Evolutionary conservation across 2,113 vertebrate genomes (phyloP).

Genomic region (Aramus guarauna): DNA sequence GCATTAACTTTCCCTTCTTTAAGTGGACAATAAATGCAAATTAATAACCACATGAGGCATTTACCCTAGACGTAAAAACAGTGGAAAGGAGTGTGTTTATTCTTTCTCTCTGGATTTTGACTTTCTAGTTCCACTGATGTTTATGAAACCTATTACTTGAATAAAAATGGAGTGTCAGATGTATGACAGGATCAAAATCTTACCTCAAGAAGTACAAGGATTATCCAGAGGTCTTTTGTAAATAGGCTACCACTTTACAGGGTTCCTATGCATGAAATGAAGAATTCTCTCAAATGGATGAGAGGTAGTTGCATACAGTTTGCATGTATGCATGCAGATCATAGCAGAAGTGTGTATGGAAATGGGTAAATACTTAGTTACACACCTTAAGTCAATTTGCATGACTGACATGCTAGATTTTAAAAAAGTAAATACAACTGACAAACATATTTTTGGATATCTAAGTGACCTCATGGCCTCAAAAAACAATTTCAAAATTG

Average conservation of each 20-base stretch:
- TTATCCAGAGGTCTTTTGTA: background rate
- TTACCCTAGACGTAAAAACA: background rate
- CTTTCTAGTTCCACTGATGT: background rate
- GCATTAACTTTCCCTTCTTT: background rate
- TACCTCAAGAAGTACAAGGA: background rate
- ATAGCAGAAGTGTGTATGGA: background rate
- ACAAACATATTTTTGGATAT: background rate
- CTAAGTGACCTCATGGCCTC: background rate
- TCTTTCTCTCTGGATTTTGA: background rate
- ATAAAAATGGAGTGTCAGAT: background rate
- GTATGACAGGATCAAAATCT: background rate
- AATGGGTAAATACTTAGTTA: background rate
- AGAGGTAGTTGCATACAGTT: background rate
- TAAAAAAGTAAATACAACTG: background rate
- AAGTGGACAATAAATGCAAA: background rate
- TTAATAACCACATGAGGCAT: background rate
- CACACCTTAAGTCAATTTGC: background rate
- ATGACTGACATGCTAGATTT: background rate
- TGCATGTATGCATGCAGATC: background rate
- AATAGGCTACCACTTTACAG: background rate
- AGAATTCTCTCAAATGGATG: background rate
- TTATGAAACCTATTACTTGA: background rate
- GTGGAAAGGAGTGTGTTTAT: background rate
- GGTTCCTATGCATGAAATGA: background rate
- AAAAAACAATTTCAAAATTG: background rate